A percentile compares a stretch with the other conserved stretches of the same genome.
Evolutionary conservation across 2,888 invertebrate genomes (phyloP).

Genomic region (Lepidonotus clava): DNA sequence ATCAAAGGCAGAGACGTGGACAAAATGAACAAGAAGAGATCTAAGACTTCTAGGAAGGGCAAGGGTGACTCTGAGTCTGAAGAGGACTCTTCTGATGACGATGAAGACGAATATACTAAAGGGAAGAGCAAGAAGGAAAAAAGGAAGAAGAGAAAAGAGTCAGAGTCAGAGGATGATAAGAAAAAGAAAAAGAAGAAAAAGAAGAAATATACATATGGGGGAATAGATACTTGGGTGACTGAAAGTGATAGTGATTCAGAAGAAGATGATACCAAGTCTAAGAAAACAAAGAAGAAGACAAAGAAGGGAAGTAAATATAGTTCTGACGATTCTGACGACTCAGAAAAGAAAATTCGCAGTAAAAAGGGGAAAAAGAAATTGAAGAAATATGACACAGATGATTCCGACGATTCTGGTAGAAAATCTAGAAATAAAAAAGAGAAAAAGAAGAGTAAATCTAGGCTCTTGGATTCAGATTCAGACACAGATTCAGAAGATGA

Average conservation of each 20-base stretch:
- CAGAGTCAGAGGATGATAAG: conserved; percentile 47
- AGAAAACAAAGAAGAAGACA: background rate
- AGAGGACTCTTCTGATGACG: background rate
- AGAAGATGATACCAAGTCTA: conserved; percentile 37
- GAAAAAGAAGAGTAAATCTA: background rate
- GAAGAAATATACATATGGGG: conserved; percentile 38
- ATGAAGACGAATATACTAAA: conserved; percentile 18
- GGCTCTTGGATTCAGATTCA: background rate
- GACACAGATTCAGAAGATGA: background rate
- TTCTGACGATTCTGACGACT: background rate
- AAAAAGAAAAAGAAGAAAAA: background rate
- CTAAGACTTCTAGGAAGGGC: background rate
- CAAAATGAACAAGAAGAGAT: background rate
- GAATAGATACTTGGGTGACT: conserved; percentile 53
- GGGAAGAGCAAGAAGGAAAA: conserved; percentile 47
- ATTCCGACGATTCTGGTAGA: background rate
- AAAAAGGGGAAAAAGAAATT: background rate
- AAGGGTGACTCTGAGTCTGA: background rate
- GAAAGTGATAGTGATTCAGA: conserved; percentile 49
- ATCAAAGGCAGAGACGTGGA: conserved; percentile 38
- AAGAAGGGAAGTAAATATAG: conserved; percentile 26
- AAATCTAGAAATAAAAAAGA: background rate
- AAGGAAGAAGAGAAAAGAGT: background rate
- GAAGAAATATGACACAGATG: background rate
- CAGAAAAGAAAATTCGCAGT: background rate